These are phyloP conservation scores for Orthosia gothica DNA, from an alignment of 2,888 invertebrate genomes.

Conservation along the genomic window DNA sequence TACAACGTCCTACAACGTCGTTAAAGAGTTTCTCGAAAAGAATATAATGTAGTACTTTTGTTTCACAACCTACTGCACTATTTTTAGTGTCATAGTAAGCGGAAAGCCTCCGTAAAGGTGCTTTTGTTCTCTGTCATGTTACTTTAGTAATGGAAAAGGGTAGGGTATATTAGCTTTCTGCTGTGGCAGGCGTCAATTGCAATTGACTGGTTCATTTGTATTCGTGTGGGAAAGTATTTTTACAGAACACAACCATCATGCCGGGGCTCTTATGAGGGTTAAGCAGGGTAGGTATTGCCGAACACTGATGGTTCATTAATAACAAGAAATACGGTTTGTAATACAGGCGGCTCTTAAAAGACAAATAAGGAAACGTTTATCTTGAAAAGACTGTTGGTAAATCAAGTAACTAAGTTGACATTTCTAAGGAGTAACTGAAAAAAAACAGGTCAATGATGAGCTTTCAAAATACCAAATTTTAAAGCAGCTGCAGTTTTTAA, in stretches of 20 bases:
- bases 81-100: slow-evolving; percentile 61
- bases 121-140: slow-evolving; percentile 52
- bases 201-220: slow-evolving; percentile 60
- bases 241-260: slow-evolving; percentile 35
- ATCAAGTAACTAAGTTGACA: background rate
- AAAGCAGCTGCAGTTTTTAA: too few relatives aligned
- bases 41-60: slow-evolving; percentile 48
- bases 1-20: slow-evolving; percentile 34
- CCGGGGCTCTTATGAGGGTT: slow-evolving; percentile 10
- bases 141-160: slow-evolving; percentile 62
- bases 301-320: slow-evolving; percentile 27
- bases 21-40: slow-evolving; percentile 40
- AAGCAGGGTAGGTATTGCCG: slow-evolving; percentile 6
- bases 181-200: too few relatives aligned
- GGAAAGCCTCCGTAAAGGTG: slow-evolving; percentile 49
- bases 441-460: too few relatives aligned
- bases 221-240: slow-evolving; percentile 51
- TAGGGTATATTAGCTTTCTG: too few relatives aligned
- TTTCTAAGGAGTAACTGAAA: background rate
- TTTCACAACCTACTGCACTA: slow-evolving; percentile 44
- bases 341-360: background rate
- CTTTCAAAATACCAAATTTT: too few relatives aligned
- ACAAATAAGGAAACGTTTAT: background rate
- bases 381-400: background rate
- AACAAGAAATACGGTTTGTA: slow-evolving; percentile 11